A percentile compares a stretch with the other conserved stretches of the same genome.
phyloP scores from a whole-genome alignment of 2,113 vertebrate genomes.

The Seriola rivoliana region DNA sequence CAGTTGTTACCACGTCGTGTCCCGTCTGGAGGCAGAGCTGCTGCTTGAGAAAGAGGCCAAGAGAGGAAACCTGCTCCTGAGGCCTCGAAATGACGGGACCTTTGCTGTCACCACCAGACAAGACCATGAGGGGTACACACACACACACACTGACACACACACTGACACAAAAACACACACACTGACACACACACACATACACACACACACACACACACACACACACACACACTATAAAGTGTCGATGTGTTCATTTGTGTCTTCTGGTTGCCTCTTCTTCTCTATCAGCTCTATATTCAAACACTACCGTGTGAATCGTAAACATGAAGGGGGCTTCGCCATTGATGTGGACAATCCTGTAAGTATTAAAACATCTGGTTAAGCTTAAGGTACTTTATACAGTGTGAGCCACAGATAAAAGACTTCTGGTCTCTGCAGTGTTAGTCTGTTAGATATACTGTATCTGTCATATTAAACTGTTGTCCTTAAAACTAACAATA shows the following conservation, averaged over 20 bases:
- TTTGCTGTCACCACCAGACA: conserved; percentile 86
- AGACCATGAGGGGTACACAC: conserved; percentile 78
- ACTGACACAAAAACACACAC: no score
- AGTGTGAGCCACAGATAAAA: neutral
- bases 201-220: conserved; percentile 2
- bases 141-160: no score
- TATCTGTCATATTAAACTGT: neutral
- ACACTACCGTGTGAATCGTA: conserved; percentile 85
- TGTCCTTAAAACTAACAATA: neutral
- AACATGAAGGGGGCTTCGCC: conserved; percentile 68
- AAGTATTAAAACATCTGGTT: conserved; percentile 49
- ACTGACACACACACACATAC: neutral
- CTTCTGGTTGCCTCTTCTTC: conserved; percentile 5
- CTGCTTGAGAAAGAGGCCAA: conserved; percentile 82
- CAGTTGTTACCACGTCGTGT: conserved; percentile 86
- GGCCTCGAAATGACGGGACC: conserved; percentile 75
- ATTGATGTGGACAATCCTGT: conserved; percentile 87
- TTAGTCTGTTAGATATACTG: no score
- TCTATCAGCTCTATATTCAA: conserved; percentile 68
- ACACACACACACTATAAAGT: no score
- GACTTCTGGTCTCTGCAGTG: no score
- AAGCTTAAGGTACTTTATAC: neutral
- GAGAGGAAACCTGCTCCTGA: conserved; percentile 87
- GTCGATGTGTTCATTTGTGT: no score
- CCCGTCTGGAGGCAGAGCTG: conserved; percentile 83